phyloP scores from a whole-genome alignment of 2,113 vertebrate genomes.

The Hydrolagus affinis region DNA sequence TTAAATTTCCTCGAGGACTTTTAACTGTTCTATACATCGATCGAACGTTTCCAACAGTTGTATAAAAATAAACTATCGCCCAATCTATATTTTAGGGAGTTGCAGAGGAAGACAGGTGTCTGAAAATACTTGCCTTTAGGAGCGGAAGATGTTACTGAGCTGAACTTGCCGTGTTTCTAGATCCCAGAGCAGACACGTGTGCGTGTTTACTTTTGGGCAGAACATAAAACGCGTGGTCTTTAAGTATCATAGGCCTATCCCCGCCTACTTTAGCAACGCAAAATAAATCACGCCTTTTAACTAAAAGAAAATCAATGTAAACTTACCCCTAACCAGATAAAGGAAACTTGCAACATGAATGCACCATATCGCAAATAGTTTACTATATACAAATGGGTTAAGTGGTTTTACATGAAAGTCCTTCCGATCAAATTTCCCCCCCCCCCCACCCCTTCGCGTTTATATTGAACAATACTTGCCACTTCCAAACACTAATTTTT shows the following conservation, averaged over 20 bases:
- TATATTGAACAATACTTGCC: too few relatives aligned
- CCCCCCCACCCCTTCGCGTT: too few relatives aligned
- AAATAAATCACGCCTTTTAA: not conserved
- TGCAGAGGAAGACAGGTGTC: not conserved
- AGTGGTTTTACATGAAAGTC: too few relatives aligned
- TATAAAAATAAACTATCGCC: too few relatives aligned
- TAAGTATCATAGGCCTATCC: not conserved
- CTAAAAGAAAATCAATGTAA: not conserved
- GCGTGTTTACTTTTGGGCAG: constrained; percentile 29
- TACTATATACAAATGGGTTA: too few relatives aligned
- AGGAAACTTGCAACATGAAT: too few relatives aligned
- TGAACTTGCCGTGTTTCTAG: constrained; percentile 6
- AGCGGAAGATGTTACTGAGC: not conserved
- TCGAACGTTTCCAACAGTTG: not conserved
- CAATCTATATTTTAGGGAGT: not conserved
- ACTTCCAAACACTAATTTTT: not conserved
- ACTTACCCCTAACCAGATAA: not conserved
- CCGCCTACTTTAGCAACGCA: not conserved
- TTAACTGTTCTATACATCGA: not conserved
- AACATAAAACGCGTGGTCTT: not conserved
- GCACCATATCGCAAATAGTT: too few relatives aligned
- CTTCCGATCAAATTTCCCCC: too few relatives aligned
- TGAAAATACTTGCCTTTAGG: not conserved
- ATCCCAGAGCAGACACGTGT: constrained; percentile 12
- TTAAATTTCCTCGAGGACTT: not conserved